Conservation (phyloP, 2,888 invertebrate species). For the Pediacus dermestoides region DNA sequence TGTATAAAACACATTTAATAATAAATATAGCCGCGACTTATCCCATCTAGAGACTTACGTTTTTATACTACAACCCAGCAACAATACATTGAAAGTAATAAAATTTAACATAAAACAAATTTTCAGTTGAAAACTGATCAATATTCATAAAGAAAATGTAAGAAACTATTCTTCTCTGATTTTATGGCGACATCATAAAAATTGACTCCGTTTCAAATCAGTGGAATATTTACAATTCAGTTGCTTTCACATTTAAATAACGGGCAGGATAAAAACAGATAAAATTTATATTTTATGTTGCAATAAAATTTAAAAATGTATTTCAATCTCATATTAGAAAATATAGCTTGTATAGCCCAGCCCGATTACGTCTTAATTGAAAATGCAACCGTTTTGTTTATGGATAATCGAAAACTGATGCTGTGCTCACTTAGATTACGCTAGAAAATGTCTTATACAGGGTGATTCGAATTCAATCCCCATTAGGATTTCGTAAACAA, state of each 20-base stretch:
- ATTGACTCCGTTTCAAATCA: slow-evolving; percentile 24
- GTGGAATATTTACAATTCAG: slow-evolving; percentile 20
- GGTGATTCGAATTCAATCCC: too few species aligned
- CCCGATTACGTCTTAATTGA: too few species aligned
- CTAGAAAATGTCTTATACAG: too few species aligned
- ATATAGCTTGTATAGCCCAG: too few species aligned
- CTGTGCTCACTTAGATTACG: too few species aligned
- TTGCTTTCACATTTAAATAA: slow-evolving; percentile 19
- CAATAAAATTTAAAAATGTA: not conserved
- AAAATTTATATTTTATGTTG: slow-evolving; percentile 22
- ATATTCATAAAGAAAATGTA: slow-evolving; percentile 24
- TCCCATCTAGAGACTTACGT: slow-evolving; percentile 1
- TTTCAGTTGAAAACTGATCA: slow-evolving; percentile 18
- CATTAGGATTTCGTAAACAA: too few species aligned
- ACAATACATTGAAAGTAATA: slow-evolving; percentile 9
- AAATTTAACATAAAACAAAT: slow-evolving; percentile 16
- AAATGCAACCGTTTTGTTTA: too few species aligned
- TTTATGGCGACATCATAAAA: slow-evolving; percentile 27
- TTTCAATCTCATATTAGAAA: not conserved
- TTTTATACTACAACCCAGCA: not conserved
- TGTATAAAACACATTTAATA: too few species aligned
- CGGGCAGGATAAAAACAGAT: slow-evolving; percentile 18
- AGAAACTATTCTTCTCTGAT: slow-evolving; percentile 20
- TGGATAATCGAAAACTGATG: too few species aligned
- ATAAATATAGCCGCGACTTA: too few species aligned